Conservation (phyloP, 2,797 vertebrate species). For the Fistularia commersonii region DNA sequence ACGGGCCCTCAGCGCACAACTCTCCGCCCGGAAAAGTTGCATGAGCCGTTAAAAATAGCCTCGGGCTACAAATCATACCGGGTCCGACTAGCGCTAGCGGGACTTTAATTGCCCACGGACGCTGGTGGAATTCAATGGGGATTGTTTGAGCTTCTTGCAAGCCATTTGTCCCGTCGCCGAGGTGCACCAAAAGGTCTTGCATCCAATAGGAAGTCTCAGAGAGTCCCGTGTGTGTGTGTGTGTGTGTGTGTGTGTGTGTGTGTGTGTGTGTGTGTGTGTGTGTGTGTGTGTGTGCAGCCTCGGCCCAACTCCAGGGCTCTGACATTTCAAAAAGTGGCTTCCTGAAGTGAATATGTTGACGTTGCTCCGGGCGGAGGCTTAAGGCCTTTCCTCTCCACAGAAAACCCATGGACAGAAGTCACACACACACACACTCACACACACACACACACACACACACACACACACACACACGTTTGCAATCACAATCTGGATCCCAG, state of each 20-base stretch:
- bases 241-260: too few relatives aligned
- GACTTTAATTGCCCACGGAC: conserved; percentile 39
- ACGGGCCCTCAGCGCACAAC: too few relatives aligned
- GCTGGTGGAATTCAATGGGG: conserved; percentile 47
- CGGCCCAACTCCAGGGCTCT: conserved; percentile 36
- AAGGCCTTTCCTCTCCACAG: conserved; percentile 46
- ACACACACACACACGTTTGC: conserved; percentile 5
- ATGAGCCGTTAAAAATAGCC: conserved; percentile 49
- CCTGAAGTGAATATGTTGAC: conserved; percentile 47
- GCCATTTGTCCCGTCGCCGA: conserved; percentile 27
- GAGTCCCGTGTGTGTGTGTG: too few relatives aligned
- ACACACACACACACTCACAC: conserved; percentile 2
- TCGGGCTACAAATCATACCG: conserved; percentile 40
- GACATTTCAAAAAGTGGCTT: conserved; percentile 52
- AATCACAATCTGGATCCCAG: conserved; percentile 64
- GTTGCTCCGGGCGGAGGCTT: conserved; percentile 42
- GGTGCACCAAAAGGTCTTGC: conserved; percentile 25
- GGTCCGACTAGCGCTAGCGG: conserved; percentile 22
- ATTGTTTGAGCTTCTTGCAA: conserved; percentile 44
- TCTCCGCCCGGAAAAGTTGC: too few relatives aligned
- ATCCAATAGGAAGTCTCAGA: too few relatives aligned
- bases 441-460: not conserved
- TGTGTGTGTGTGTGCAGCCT: conserved; percentile 24
- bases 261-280: not conserved
- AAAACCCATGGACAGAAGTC: conserved; percentile 35